Conservation (phyloP, 2,888 invertebrate species). For the Cylindroiulus punctatus region DNA sequence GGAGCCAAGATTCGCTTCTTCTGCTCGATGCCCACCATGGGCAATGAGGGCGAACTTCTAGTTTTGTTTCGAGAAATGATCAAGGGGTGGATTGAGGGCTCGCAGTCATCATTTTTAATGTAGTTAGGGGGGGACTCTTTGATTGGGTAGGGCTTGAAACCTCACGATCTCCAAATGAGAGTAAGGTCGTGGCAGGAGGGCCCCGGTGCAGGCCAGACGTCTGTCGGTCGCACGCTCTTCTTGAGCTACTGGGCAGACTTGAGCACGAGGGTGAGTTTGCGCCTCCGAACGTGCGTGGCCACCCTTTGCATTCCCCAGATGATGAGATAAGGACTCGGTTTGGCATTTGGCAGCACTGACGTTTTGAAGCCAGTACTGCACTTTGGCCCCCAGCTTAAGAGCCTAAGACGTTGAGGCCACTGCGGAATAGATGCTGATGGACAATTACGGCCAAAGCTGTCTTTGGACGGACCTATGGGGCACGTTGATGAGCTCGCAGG, state of each 20-base stretch:
- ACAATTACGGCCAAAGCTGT: not conserved
- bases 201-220: slow-evolving; percentile 49
- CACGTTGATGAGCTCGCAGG: slow-evolving; percentile 18
- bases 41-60: slow-evolving; percentile 34
- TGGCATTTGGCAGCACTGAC: slow-evolving; percentile 1
- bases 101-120: slow-evolving; percentile 44
- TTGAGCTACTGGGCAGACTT: slow-evolving; percentile 48
- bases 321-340: slow-evolving; percentile 14
- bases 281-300: slow-evolving; percentile 31
- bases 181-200: slow-evolving; percentile 48
- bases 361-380: slow-evolving; percentile 24
- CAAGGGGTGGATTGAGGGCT: slow-evolving; percentile 30
- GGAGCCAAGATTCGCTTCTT: not conserved
- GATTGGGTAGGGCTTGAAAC: slow-evolving; percentile 39
- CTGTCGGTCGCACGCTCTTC: slow-evolving; percentile 50
- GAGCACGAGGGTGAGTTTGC: slow-evolving; percentile 48
- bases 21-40: not conserved
- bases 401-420: not conserved
- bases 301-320: slow-evolving; percentile 33
- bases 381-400: not conserved
- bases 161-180: slow-evolving; percentile 47
- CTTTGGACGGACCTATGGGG: not conserved
- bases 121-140: not conserved
- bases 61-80: slow-evolving; percentile 13
- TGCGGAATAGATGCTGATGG: slow-evolving; percentile 3